These are phyloP conservation scores for Gryllus longicercus DNA, from an alignment of 2,888 invertebrate species.

Conservation along the genomic window DNA sequence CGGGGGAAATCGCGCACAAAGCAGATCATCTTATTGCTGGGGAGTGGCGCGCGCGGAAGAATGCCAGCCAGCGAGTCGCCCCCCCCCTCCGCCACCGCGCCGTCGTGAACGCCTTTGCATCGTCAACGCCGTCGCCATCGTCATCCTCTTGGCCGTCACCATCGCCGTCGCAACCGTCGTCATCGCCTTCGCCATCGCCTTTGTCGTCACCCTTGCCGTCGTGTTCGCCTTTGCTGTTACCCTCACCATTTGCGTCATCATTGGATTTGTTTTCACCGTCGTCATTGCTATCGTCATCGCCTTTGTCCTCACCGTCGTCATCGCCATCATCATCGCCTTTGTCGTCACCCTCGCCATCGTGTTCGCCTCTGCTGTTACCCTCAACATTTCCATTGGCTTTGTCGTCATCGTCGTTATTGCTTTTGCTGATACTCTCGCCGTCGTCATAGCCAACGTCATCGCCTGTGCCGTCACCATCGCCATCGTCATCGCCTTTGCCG, in stretches of 20 bases:
- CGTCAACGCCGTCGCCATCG: no score
- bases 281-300: neutral
- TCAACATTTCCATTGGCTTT: neutral
- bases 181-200: neutral
- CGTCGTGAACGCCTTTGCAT: no score
- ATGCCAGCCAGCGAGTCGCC: no score
- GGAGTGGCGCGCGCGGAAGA: no score
- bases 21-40: no score
- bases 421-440: neutral
- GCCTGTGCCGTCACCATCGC: neutral
- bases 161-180: neutral
- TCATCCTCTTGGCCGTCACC: no score
- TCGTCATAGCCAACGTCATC: no score
- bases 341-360: neutral
- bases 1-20: no score
- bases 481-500: neutral
- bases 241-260: neutral
- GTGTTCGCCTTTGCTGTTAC: neutral
- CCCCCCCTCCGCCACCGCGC: no score
- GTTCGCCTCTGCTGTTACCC: neutral
- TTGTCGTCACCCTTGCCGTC: neutral
- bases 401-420: neutral
- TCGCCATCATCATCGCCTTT: neutral
- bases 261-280: no score
- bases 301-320: neutral